These are phyloP conservation scores for Dendroctonus valens DNA, from an alignment of 1,140 invertebrate genomes.

Conservation along the genomic window DNA sequence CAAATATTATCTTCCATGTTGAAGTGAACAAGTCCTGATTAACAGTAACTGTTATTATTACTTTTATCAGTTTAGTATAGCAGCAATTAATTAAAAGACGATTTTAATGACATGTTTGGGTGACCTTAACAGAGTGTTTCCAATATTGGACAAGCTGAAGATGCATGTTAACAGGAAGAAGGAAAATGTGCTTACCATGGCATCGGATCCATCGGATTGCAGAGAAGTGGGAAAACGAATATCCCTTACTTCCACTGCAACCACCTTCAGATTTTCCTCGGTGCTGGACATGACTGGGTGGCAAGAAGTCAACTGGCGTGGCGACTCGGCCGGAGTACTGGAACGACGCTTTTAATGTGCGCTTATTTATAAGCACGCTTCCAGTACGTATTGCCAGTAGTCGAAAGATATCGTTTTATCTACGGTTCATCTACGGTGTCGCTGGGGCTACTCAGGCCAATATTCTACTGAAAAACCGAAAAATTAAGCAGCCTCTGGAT, in stretches of 20 bases:
- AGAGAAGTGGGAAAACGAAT: conserved; percentile 87
- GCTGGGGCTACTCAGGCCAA: background rate
- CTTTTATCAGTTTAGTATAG: no score
- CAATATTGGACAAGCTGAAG: no score
- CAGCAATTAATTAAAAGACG: no score
- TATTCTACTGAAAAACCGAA: background rate
- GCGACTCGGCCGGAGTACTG: conserved; percentile 1
- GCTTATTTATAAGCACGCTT: conserved; percentile 20
- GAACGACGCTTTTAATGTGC: background rate
- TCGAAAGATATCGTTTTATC: conserved; percentile 14
- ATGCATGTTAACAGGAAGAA: no score
- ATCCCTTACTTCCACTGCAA: conserved; percentile 66
- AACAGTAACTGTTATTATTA: no score
- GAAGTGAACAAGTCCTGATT: no score
- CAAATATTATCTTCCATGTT: no score
- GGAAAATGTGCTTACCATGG: conserved; percentile 49
- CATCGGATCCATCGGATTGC: conserved; percentile 80
- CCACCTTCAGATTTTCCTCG: conserved; percentile 56
- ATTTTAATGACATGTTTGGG: no score
- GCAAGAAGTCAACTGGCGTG: background rate
- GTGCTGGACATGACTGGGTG: conserved; percentile 15
- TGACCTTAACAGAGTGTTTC: no score
- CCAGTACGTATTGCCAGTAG: background rate
- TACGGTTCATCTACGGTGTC: background rate
- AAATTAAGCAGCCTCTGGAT: background rate